phyloP scores from a whole-genome alignment of 2,888 invertebrate genomes.

The Tinea pellionella region DNA sequence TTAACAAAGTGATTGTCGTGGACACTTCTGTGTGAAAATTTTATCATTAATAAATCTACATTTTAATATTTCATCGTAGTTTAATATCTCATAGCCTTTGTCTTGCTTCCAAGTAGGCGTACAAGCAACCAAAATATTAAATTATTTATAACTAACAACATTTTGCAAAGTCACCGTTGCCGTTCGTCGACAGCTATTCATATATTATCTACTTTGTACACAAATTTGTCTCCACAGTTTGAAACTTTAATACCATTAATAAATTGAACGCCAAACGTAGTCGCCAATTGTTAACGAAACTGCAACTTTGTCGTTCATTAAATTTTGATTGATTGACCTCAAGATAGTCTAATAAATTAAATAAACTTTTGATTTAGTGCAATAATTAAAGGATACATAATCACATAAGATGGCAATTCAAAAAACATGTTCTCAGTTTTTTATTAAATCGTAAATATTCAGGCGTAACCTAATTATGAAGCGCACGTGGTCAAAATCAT shows the following conservation, averaged over 20 bases:
- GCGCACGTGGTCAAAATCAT: slow-evolving; percentile 4
- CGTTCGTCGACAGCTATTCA: slow-evolving; percentile 1
- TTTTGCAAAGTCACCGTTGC: slow-evolving; percentile 2
- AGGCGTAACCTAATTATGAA: neutral
- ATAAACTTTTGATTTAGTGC: neutral
- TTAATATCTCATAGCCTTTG: neutral
- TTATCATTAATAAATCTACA: neutral
- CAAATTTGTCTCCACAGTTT: slow-evolving; percentile 8
- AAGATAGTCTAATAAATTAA: too few relatives aligned
- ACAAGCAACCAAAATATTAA: neutral
- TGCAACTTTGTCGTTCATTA: slow-evolving; percentile 5
- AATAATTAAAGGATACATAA: neutral
- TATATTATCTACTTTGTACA: neutral
- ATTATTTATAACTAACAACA: neutral
- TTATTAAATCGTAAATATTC: neutral
- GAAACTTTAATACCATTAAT: slow-evolving; percentile 6
- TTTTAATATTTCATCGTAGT: neutral
- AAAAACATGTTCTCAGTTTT: neutral
- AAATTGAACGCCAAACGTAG: neutral
- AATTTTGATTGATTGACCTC: too few relatives aligned
- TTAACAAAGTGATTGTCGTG: too few relatives aligned
- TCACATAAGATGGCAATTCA: neutral
- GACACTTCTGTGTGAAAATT: too few relatives aligned
- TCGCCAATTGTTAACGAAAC: slow-evolving; percentile 13
- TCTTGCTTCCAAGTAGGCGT: neutral